Evolutionary conservation across 92 coral and sea anemone genomes (phyloP), one percentile per base, ranked within the genome.

Genomic region (Porites lobata): DNA sequence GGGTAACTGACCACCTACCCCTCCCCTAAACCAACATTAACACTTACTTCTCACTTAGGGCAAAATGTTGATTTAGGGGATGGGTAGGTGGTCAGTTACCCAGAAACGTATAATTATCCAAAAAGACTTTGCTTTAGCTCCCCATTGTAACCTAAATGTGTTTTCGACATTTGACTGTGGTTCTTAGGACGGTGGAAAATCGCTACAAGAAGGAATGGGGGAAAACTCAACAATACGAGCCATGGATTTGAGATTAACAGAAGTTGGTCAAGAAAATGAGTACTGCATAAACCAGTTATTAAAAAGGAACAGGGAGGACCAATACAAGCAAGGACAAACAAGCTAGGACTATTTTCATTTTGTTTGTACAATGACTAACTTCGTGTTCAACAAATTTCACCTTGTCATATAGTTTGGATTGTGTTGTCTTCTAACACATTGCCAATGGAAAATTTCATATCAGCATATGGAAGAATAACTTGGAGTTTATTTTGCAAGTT

Each of bases 171-270:
- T 56, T 10, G 12, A 10, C 15, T 10, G 3, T 56, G 61, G 15
- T 20, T 74, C 29, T 8, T 76, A 96, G 99, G 99, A 95, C 68
- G 98, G 99, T 29, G 98, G 98, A 8, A 95, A 93, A 76, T 95
- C 99, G 0, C 66, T 96, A 9, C 99, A 95, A 68, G 98, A 96
- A 82, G 99, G 99, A n/a, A 96, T 96, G 98, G 96, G 95, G 32
- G 99, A 96, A 61, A 95, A 95, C 86, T 71, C 93, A 0, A 94
- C 98, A 8, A 94, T 96, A 54, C 94, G 89, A 64, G 81, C 85
- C 76, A 96, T 96, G 98, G 99, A 96, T 72, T 78, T 96, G 65
- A 85, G 99, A 70, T 87, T 96, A 24, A 95, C 97, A 8, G 99
- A 95, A 63, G 95, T 96, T 20, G 99, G 98, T 32, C 99, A 97